A percentile compares a stretch with the other conserved stretches of the same genome.
Evolutionary conservation across 2,797 vertebrate species (phyloP).

Genomic region (Lates japonicus): DNA sequence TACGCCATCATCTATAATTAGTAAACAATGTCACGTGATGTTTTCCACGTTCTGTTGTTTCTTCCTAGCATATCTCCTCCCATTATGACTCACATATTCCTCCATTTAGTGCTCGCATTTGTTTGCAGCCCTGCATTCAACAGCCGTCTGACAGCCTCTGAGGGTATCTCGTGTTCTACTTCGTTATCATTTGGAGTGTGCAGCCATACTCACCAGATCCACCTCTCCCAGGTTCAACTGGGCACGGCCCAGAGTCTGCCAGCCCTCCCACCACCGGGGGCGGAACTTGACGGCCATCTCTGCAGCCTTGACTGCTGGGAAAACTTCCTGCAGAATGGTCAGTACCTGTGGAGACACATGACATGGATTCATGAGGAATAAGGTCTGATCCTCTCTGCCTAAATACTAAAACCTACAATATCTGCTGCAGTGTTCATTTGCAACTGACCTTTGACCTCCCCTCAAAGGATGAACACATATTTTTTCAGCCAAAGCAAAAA

Average conservation of each 20-base stretch:
- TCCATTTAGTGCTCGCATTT: neutral
- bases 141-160: neutral
- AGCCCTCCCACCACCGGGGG: conserved; percentile 93
- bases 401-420: neutral
- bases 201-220: conserved; percentile 88
- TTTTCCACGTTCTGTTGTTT: neutral
- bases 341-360: conserved; percentile 86
- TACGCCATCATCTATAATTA: neutral
- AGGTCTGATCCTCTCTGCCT: neutral
- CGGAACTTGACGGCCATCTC: conserved; percentile 93
- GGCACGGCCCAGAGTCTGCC: conserved; percentile 95
- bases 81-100: neutral
- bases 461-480: neutral
- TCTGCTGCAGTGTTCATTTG: neutral
- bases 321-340: conserved; percentile 93
- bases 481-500: neutral
- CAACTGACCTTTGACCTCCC: neutral
- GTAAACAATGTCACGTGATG: neutral
- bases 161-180: fast-evolving
- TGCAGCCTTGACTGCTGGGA: conserved; percentile 94
- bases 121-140: neutral
- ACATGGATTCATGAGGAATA: neutral
- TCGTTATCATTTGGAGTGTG: neutral
- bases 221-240: conserved; percentile 97
- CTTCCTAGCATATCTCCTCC: neutral